Evolutionary conservation across 2,113 vertebrate genomes (phyloP), one percentile per base, ranked within the genome.

Genomic region (Phylloscopus whistleri): DNA sequence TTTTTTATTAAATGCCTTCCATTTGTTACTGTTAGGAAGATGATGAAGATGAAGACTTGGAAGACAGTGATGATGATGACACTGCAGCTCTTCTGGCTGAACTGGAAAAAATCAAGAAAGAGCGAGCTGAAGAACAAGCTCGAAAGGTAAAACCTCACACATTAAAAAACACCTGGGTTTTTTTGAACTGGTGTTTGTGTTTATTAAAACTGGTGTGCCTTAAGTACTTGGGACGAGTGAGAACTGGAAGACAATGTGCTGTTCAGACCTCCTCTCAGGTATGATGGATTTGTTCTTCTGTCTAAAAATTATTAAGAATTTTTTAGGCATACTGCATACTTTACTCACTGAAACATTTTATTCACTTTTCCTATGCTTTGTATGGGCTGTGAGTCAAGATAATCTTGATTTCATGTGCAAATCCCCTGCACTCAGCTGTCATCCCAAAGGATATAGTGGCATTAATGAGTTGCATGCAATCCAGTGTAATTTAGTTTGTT

Each of bases 81-180:
- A 99, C 99, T 41, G 99, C 99, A 66, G 99, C 99, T 89, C 99
- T 99, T 92, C 97, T 99, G 88, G 99, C 99, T 78, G 99, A 99
- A 90, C 97, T 99, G 26, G 99, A 99, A 87, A 99, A 99, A 94
- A 99, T 99, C 66, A 99, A 99, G 96, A 99, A 99, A 95, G 99
- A 99, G 78, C 97, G 99, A 67, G 99, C 99, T 78, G 99, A 99
- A 94, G 99, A 99, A 81, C 99, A 99, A 94, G 99, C 99, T 91
- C 98, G 99, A 59, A 99, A 99, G 98, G 99, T 99, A 98, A 97
- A 93, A 59, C 58, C 72, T 91, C 33, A 56, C 21, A 30, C 4
- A 3, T 43, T 53, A 35, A 60, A 35, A 39, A 64, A n/a, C 39
- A 22, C 13, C 39, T 74, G 12, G 15, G 3, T 0, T 82, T 68